A percentile compares a stretch with the other conserved stretches of the same genome.
Conservation (phyloP, 2,113 vertebrate genomes). For the Prochilodus magdalenae region DNA sequence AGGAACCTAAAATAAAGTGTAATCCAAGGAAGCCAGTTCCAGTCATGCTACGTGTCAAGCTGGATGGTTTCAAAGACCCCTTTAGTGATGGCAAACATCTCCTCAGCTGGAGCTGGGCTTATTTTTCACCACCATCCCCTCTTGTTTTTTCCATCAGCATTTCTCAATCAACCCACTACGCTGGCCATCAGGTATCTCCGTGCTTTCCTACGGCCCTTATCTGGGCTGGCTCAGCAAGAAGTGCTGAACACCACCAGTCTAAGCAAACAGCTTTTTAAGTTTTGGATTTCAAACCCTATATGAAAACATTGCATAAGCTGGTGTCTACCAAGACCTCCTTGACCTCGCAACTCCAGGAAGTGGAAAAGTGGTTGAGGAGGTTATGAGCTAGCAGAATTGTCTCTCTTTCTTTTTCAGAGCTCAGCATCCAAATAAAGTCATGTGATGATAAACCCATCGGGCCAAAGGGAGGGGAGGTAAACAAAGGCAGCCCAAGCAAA, state of each 20-base stretch:
- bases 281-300: constrained; percentile 40
- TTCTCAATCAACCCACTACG: constrained; percentile 50
- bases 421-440: constrained; percentile 60
- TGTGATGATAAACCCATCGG: neutral
- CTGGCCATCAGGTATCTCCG: constrained; percentile 23
- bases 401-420: neutral
- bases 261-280: constrained; percentile 50
- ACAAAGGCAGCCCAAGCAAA: neutral
- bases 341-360: constrained; percentile 30
- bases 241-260: constrained; percentile 34
- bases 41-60: constrained; percentile 41
- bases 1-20: constrained; percentile 41
- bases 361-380: constrained; percentile 14
- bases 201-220: constrained; percentile 38
- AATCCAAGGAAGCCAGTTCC: constrained; percentile 34
- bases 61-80: constrained; percentile 42
- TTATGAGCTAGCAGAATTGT: constrained; percentile 1
- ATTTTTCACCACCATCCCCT: constrained; percentile 45
- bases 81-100: constrained; percentile 38
- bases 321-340: constrained; percentile 29
- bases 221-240: constrained; percentile 41
- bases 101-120: constrained; percentile 54
- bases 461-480: neutral
- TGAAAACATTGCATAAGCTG: constrained; percentile 24
- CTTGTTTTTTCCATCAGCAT: constrained; percentile 54